Evolutionary conservation across 2,113 vertebrate genomes (phyloP).

Genomic region (Silurus glanis): DNA sequence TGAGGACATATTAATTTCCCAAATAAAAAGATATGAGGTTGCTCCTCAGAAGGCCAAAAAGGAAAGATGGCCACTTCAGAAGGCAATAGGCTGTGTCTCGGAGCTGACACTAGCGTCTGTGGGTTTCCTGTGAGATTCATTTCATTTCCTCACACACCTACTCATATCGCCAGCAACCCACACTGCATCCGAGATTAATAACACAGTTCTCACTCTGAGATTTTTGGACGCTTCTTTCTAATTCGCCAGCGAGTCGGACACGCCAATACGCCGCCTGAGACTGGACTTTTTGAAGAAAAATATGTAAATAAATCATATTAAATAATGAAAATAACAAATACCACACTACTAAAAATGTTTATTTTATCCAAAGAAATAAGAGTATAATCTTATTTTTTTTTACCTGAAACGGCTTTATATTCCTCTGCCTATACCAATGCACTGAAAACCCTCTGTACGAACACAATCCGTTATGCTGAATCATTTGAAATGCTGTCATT

Average conservation of each 20-base stretch:
- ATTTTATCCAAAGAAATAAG: too few species aligned
- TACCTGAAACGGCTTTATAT: neutral
- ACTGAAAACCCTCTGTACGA: neutral
- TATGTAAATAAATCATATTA: too few species aligned
- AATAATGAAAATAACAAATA: neutral
- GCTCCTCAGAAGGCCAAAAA: neutral
- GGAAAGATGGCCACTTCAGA: neutral
- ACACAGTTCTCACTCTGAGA: neutral
- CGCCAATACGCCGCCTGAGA: too few species aligned
- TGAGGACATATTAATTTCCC: neutral
- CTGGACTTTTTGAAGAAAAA: neutral
- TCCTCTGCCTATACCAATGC: neutral
- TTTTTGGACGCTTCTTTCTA: neutral
- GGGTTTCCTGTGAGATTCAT: conserved; percentile 4
- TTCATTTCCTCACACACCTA: conserved; percentile 14
- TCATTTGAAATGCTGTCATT: neutral
- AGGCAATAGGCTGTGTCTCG: neutral
- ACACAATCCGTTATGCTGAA: neutral
- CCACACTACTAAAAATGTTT: neutral
- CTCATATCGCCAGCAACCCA: conserved; percentile 3
- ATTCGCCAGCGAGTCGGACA: neutral
- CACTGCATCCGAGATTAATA: conserved; percentile 25
- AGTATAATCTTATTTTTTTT: neutral
- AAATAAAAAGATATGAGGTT: neutral
- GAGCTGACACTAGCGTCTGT: conserved; percentile 22